Percentiles rank a stretch among this genome's conserved stretches.
phyloP scores from a whole-genome alignment of 2,113 vertebrate genomes.

The Anser cygnoides region DNA sequence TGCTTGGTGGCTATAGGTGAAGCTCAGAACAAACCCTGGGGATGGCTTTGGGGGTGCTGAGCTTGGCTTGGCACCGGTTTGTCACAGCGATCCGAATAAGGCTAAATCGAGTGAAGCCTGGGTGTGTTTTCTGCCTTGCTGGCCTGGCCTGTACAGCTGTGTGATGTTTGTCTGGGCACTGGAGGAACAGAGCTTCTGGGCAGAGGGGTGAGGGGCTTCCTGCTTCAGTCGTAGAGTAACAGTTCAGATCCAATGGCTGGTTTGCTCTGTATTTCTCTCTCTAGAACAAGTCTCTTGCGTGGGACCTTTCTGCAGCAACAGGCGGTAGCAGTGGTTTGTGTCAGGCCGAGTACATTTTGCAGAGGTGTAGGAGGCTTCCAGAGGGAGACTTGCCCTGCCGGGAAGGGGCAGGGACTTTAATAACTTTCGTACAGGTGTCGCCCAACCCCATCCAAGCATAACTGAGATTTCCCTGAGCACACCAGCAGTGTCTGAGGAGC shows the following conservation, averaged over 20 bases:
- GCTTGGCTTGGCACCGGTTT: background rate
- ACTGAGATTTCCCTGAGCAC: background rate
- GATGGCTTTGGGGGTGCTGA: background rate
- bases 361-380: background rate
- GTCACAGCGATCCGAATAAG: background rate
- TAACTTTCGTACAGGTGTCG: background rate
- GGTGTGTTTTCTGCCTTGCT: background rate
- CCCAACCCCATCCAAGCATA: background rate
- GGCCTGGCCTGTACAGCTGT: background rate
- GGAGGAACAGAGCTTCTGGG: background rate
- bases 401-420: background rate
- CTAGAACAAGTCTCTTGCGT: background rate
- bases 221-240: background rate
- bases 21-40: background rate
- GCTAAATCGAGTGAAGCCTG: background rate
- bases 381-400: background rate
- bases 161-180: background rate
- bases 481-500: background rate
- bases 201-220: background rate
- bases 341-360: background rate
- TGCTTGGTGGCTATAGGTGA: background rate
- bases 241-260: background rate
- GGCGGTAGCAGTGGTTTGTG: background rate
- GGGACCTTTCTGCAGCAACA: background rate
- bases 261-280: background rate